Percentiles rank a stretch among this genome's conserved stretches.
Evolutionary conservation across 2,888 invertebrate genomes (phyloP).

Genomic region (Trissolcus brochymenae): DNA sequence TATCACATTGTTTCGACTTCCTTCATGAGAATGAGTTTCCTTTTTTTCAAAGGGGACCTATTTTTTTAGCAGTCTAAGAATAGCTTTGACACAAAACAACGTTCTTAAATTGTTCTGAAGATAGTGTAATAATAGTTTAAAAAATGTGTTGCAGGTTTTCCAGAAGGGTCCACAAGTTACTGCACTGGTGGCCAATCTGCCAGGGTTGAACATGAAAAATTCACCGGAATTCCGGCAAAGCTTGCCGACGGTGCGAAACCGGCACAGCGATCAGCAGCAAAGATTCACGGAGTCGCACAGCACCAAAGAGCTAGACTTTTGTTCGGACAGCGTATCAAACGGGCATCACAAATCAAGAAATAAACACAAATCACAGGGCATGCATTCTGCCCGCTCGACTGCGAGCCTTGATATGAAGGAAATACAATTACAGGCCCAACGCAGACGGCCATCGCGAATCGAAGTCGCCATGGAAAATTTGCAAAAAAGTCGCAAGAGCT

Average conservation of each 20-base stretch:
- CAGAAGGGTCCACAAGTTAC: slow-evolving; percentile 90
- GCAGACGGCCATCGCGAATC: slow-evolving; percentile 64
- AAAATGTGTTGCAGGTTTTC: slow-evolving; percentile 78
- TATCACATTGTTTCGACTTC: no score
- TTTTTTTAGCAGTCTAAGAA: no score
- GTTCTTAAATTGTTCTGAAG: no score
- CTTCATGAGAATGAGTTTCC: no score
- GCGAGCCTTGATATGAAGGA: slow-evolving; percentile 70
- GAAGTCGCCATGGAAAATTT: slow-evolving; percentile 68
- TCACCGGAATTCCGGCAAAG: slow-evolving; percentile 68
- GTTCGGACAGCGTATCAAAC: slow-evolving; percentile 77
- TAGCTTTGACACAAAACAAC: no score
- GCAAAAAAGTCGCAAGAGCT: slow-evolving; percentile 65
- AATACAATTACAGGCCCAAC: slow-evolving; percentile 62
- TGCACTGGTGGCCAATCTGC: slow-evolving; percentile 82
- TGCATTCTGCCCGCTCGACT: slow-evolving; percentile 69
- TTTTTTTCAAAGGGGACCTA: background rate
- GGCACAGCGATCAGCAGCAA: slow-evolving; percentile 63
- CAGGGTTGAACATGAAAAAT: slow-evolving; percentile 78
- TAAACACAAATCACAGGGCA: slow-evolving; percentile 63
- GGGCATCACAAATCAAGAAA: slow-evolving; percentile 79
- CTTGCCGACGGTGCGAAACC: slow-evolving; percentile 66
- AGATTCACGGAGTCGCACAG: slow-evolving; percentile 60
- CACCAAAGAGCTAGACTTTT: slow-evolving; percentile 77
- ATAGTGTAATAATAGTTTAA: no score